Conservation (phyloP, 64 coral and sea anemone genomes). For the Montipora capricornis region DNA sequence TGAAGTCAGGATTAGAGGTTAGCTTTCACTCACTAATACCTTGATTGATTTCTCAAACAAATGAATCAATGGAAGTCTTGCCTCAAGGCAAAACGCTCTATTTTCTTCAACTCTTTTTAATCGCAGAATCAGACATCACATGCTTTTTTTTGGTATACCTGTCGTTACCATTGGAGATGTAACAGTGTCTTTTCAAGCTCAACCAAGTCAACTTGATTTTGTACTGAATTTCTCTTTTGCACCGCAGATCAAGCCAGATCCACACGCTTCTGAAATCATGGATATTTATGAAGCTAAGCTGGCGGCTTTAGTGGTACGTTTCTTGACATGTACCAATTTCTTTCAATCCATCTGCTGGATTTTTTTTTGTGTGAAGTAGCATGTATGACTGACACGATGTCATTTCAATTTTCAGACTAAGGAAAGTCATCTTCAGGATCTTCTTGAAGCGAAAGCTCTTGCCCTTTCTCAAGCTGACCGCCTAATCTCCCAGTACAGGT, state of each 20-base stretch:
- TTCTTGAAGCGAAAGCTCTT: conserved; percentile 92
- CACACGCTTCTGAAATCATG: conserved; percentile 97
- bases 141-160: no score
- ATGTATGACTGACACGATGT: no score
- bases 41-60: not conserved
- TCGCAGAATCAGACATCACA: no score
- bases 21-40: not conserved
- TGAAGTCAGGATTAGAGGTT: conserved; percentile 98
- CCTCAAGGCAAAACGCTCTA: no score
- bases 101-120: no score
- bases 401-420: conserved; percentile 72
- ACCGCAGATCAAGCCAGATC: conserved; percentile 89
- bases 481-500: conserved; percentile 94
- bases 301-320: conserved; percentile 72
- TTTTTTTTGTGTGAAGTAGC: not conserved
- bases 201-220: not conserved
- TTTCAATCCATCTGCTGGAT: not conserved
- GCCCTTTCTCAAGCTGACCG: conserved; percentile 93
- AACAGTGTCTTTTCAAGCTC: not conserved
- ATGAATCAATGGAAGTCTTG: no score
- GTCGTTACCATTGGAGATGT: no score
- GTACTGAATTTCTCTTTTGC: not conserved
- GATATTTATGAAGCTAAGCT: conserved; percentile 98
- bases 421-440: conserved; percentile 97
- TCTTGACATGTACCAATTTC: not conserved